A percentile compares a stretch with the other conserved stretches of the same genome.
These are phyloP conservation scores for Marmota monax DNA, from an alignment of 2,113 vertebrate species.

Conservation along the genomic window DNA sequence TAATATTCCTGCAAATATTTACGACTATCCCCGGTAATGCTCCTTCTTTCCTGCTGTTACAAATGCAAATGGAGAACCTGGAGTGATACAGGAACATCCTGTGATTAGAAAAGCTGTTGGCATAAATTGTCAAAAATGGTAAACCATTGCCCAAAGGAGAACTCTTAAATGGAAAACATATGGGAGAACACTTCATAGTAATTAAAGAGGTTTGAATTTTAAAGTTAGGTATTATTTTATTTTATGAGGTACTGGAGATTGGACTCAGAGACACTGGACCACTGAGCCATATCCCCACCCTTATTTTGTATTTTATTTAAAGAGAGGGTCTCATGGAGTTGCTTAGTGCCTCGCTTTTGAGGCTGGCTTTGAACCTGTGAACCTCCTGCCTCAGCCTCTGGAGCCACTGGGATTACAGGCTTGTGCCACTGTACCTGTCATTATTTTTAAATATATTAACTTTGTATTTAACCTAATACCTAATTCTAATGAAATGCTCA, in stretches of 20 bases:
- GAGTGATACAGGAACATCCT: neutral
- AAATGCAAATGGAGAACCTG: neutral
- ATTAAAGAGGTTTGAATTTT: conserved; percentile 1
- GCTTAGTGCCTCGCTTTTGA: no score
- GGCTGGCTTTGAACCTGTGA: no score
- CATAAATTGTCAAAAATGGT: neutral
- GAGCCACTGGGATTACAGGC: no score
- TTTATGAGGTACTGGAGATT: no score
- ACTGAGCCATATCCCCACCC: no score
- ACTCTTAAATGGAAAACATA: neutral
- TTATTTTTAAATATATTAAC: neutral
- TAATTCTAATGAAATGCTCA: neutral
- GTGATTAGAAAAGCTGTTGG: neutral
- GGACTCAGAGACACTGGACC: no score
- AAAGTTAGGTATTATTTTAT: neutral
- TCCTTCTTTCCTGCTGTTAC: neutral
- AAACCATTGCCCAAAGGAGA: neutral
- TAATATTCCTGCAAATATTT: neutral
- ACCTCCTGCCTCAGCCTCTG: no score
- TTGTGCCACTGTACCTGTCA: no score
- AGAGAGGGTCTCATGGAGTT: no score
- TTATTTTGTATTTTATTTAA: no score
- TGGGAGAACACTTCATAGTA: neutral
- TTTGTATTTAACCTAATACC: neutral
- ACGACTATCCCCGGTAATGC: accelerated